Evolutionary conservation across 2,113 vertebrate genomes (phyloP).

Genomic region (Anguilla rostrata): DNA sequence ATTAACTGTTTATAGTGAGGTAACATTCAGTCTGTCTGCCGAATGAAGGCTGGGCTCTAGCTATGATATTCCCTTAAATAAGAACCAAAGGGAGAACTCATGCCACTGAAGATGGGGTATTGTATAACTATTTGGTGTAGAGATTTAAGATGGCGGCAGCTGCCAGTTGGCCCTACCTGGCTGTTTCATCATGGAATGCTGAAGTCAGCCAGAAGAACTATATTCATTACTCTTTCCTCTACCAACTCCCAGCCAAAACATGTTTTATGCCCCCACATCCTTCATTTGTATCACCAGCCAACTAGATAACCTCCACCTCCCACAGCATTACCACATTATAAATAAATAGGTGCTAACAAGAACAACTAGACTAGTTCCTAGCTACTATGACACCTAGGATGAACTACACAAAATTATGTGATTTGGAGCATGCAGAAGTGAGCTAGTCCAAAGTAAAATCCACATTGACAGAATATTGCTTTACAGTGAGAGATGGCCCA

Average conservation of each 20-base stretch:
- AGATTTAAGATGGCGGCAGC: constrained; percentile 5
- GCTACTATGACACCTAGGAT: neutral
- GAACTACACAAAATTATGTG: neutral
- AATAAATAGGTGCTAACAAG: neutral
- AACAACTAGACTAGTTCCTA: neutral
- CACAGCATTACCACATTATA: neutral
- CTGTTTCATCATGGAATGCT: neutral
- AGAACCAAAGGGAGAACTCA: neutral
- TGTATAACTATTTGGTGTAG: constrained; percentile 1
- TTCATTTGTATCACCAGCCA: neutral
- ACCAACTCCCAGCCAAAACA: neutral
- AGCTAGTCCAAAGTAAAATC: neutral
- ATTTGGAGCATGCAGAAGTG: neutral
- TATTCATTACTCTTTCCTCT: neutral
- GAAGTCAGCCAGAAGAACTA: neutral
- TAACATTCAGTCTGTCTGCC: neutral
- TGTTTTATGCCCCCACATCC: neutral
- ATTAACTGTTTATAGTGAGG: neutral
- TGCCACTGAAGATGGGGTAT: too few species aligned
- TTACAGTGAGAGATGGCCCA: neutral
- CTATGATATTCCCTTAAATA: neutral
- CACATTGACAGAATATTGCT: neutral
- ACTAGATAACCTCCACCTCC: neutral
- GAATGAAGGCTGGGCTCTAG: neutral
- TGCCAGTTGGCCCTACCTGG: neutral